These are phyloP conservation scores for Aethina tumida DNA, from an alignment of 1,140 invertebrate species.

Conservation along the genomic window DNA sequence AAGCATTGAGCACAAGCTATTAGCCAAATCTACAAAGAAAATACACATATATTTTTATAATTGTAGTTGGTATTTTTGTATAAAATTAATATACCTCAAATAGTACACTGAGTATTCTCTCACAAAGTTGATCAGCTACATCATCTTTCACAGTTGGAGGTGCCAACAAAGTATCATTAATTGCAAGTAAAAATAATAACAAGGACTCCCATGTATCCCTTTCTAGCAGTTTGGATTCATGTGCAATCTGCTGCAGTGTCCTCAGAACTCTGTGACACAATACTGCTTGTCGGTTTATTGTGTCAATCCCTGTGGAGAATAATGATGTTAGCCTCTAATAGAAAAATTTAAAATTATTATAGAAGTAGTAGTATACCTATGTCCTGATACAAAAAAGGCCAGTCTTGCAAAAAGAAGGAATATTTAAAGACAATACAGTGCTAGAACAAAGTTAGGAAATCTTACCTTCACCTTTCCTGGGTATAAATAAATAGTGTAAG, in stretches of 20 bases:
- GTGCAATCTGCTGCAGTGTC: slow-evolving; percentile 79
- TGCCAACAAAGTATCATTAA: slow-evolving; percentile 84
- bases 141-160: slow-evolving; percentile 89
- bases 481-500: slow-evolving; percentile 91
- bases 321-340: not conserved
- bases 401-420: slow-evolving; percentile 54
- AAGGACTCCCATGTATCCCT: slow-evolving; percentile 86
- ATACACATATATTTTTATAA: slow-evolving; percentile 4
- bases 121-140: slow-evolving; percentile 89
- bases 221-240: slow-evolving; percentile 66
- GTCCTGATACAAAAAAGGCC: slow-evolving; percentile 80
- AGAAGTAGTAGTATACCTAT: slow-evolving; percentile 48
- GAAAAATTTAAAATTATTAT: slow-evolving; percentile 1
- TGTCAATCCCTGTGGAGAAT: slow-evolving; percentile 60
- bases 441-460: slow-evolving; percentile 18
- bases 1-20: slow-evolving; percentile 82
- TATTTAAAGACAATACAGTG: slow-evolving; percentile 8
- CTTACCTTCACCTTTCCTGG: slow-evolving; percentile 83
- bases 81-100: slow-evolving; percentile 55
- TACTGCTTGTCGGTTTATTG: slow-evolving; percentile 87
- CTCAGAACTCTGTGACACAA: slow-evolving; percentile 89
- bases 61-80: not conserved
- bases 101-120: slow-evolving; percentile 84
- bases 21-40: slow-evolving; percentile 61
- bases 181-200: slow-evolving; percentile 81